Base-by-base conservation (phyloP, 2,888 invertebrate genomes). In the Zaprionus lineosus region DNA sequence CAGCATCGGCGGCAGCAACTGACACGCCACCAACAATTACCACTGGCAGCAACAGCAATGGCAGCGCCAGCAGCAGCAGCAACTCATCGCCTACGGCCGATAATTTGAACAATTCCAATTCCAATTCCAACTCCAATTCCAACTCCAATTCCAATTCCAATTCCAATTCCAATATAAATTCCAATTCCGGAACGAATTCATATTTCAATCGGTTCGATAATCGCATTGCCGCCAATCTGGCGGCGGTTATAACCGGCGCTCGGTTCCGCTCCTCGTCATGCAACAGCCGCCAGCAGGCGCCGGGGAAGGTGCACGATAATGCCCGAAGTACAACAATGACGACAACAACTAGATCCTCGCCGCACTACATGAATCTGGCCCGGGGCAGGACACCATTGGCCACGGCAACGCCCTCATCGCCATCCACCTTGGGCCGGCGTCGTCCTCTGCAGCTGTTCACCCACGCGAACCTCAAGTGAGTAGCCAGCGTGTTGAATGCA, bases 381-480 rank as follows among this genome's bases (percentile, higher is more conserved):
- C 39, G 52, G 3, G 61, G 53, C 62, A 41, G 68, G 9, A 29
- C 28, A 14, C 24, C 67, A 11, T 6, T 46, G 11, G 31, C 41
- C 18, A 61, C 52, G 15, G 71, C 62, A 47, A 67, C 72, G 21
- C 84, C 83, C n/a, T n/a, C 69, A 24, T 69, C 76, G 24, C 81
- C 81, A 2, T 64, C 59, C 12, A 74, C 44, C 29, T 56, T 81
- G 14, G 81, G 74, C 37, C 74, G 83, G 2, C 83, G 87, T n/a
- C 77, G 88, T 18, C 89, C 89, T 3, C 63, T 87, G 64, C 86
- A 89, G 67, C 81, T 89, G 29, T 88, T 89, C 67, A 78, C 74
- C 21, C 87, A 88, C 58, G 77, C 88, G 39, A 89, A 89, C 73
- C 79, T 88, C 67, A 89, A 88, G 89, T 89, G 83, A 89, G 89